Conservation (phyloP, 2,797 vertebrate species). For the Pangasius djambal region DNA sequence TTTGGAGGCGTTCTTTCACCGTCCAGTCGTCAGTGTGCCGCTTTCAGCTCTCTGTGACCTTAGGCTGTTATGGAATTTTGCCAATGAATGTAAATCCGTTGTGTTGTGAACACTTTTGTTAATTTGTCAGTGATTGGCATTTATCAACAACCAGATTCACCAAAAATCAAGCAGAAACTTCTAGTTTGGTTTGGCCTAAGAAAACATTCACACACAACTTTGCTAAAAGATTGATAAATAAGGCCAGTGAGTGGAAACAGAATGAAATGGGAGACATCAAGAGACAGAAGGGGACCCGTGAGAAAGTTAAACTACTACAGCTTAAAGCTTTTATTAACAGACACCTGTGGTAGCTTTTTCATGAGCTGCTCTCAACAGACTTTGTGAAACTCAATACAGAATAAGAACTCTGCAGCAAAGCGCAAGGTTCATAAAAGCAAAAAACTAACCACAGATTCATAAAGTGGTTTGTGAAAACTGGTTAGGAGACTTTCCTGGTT, state of each 20-base stretch:
- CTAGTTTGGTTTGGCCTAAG: background rate
- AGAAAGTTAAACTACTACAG: slow-evolving; percentile 24
- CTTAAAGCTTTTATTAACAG: slow-evolving; percentile 27
- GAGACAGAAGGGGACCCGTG: background rate
- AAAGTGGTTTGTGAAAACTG: slow-evolving; percentile 10
- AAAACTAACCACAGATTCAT: slow-evolving; percentile 12
- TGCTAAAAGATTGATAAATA: background rate
- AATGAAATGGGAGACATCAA: slow-evolving; percentile 18
- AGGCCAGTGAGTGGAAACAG: background rate
- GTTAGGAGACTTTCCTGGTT: background rate
- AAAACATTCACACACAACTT: background rate
- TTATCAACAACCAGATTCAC: background rate
- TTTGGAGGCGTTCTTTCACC: background rate
- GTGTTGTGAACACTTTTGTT: background rate
- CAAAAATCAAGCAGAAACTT: background rate
- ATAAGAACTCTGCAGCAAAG: background rate
- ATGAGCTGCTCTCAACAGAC: slow-evolving; percentile 10
- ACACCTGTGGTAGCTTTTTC: slow-evolving; percentile 17
- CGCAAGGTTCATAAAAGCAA: slow-evolving; percentile 5
- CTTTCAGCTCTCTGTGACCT: background rate
- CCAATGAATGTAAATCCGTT: background rate
- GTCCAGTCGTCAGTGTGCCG: too few species aligned
- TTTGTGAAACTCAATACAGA: background rate
- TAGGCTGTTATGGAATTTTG: background rate
- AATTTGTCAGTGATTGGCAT: background rate